These are phyloP conservation scores for Sinohyriopsis cumingii DNA, from an alignment of 2,888 invertebrate species.

Conservation along the genomic window DNA sequence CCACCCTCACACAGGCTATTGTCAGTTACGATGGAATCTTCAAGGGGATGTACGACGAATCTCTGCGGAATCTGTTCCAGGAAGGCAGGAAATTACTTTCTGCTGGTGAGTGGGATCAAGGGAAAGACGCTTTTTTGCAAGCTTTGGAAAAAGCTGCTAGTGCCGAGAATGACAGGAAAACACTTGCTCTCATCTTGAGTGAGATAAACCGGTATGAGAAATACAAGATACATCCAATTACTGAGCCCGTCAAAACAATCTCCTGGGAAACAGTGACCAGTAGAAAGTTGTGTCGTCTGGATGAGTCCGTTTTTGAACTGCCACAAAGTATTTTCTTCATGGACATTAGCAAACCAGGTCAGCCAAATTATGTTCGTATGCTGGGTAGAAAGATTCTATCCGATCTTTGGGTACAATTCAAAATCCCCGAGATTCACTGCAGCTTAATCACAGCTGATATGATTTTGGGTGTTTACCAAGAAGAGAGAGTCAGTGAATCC, in stretches of 20 bases:
- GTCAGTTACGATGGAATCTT: constrained; percentile 51
- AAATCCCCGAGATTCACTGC: constrained; percentile 49
- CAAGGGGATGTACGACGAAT: constrained; percentile 42
- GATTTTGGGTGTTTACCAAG: constrained; percentile 43
- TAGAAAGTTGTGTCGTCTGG: constrained; percentile 24
- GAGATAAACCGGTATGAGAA: constrained; percentile 34
- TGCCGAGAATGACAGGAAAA: constrained; percentile 31
- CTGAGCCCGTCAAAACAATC: constrained; percentile 7
- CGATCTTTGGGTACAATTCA: constrained; percentile 38
- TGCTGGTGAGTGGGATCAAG: constrained; percentile 27
- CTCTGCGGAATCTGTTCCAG: constrained; percentile 30
- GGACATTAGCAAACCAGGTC: constrained; percentile 27
- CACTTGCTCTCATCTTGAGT: constrained; percentile 26
- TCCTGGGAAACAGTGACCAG: constrained; percentile 29
- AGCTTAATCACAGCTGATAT: constrained; percentile 49
- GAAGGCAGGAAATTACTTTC: constrained; percentile 31
- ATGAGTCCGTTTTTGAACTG: constrained; percentile 31
- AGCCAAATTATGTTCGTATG: constrained; percentile 18
- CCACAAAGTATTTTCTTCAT: constrained; percentile 51
- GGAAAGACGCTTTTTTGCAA: constrained; percentile 21
- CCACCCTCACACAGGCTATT: constrained; percentile 31
- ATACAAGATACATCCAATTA: constrained; percentile 20
- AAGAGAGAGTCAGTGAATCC: constrained; percentile 41
- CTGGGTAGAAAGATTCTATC: constrained; percentile 48
- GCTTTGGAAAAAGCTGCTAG: constrained; percentile 18